Base-by-base conservation (phyloP, 1,140 invertebrate species). In the Archivesica marissinica region DNA sequence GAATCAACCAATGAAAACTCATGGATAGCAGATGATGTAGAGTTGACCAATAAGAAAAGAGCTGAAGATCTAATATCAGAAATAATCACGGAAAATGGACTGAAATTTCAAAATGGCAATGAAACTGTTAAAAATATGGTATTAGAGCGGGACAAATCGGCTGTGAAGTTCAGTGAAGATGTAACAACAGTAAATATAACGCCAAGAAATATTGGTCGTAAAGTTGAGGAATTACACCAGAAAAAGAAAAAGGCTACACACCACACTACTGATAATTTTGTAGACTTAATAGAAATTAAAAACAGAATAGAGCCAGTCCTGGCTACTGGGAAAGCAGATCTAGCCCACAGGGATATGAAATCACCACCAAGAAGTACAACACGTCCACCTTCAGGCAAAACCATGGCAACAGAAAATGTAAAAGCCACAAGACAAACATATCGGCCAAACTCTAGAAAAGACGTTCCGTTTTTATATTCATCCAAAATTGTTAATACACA, bases 111-210 rank as follows among this genome's bases (percentile, higher is more conserved):
- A 23, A 82, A 72, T n/a, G 35, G 4, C 35, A 35, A 61, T 25
- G 35, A n/a, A 72, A 30, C n/a, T 35, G 11, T 23, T 56, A 23
- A 66, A 64, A 61, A 64, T 30, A 6, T 9, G 0, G 9, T 52
- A 30, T 25, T 28, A 52, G 47, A 41, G 28, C 25, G 25, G 20
- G 85, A 86, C 35, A 89, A 85, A 68, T 33, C 77, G 17, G 82
- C 66, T 23, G 89, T 90, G 2, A 88, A 88, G 56, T 89, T 90
- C 28, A 81, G 81, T 59, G 89, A 90, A 35, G 86, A 88, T 39
- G 84, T 83, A 61, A 91, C 88, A 44, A 91, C 88, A 0, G 86
- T 91, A 38, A 87, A 90, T 56, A 91, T 91, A 15, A 90, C 90
- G 0, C 90, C 90, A 50, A 84, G 90, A 59, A 90, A 90, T 75